A percentile compares a stretch with the other conserved stretches of the same genome.
These are phyloP conservation scores for Hemicrepidius hirtus DNA, from an alignment of 2,888 invertebrate genomes.

Conservation along the genomic window DNA sequence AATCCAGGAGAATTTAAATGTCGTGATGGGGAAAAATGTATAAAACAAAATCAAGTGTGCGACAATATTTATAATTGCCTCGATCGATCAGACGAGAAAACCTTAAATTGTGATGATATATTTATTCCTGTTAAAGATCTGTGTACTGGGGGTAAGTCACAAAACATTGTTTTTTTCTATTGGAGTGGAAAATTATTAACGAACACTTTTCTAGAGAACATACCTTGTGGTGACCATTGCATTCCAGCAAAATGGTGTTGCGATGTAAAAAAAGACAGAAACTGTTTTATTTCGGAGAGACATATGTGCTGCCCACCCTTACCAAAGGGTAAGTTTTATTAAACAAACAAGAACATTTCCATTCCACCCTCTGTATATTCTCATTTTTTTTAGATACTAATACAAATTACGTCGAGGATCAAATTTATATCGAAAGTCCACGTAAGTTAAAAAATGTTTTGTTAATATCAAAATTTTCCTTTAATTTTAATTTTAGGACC, in stretches of 20 bases:
- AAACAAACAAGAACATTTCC: too few relatives aligned
- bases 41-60: slow-evolving; percentile 73
- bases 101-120: slow-evolving; percentile 68
- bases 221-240: slow-evolving; percentile 73
- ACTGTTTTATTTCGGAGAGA: slow-evolving; percentile 71
- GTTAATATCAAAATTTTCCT: too few relatives aligned
- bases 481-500: too few relatives aligned
- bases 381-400: too few relatives aligned
- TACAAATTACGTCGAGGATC: too few relatives aligned
- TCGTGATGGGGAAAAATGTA: slow-evolving; percentile 69
- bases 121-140: too few relatives aligned
- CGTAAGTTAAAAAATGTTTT: too few relatives aligned
- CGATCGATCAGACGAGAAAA: slow-evolving; percentile 73
- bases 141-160: slow-evolving; percentile 69
- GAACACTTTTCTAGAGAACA: slow-evolving; percentile 70
- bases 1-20: slow-evolving; percentile 68
- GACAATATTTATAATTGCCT: slow-evolving; percentile 74
- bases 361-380: too few relatives aligned
- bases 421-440: too few relatives aligned
- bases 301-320: slow-evolving; percentile 71
- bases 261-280: slow-evolving; percentile 70
- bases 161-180: slow-evolving; percentile 10
- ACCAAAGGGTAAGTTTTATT: too few relatives aligned
- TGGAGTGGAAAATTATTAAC: too few relatives aligned
- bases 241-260: slow-evolving; percentile 75